Percentiles rank a stretch among this genome's conserved stretches.
Conservation (phyloP, 2,888 invertebrate genomes). For the Crepidodera aurea region DNA sequence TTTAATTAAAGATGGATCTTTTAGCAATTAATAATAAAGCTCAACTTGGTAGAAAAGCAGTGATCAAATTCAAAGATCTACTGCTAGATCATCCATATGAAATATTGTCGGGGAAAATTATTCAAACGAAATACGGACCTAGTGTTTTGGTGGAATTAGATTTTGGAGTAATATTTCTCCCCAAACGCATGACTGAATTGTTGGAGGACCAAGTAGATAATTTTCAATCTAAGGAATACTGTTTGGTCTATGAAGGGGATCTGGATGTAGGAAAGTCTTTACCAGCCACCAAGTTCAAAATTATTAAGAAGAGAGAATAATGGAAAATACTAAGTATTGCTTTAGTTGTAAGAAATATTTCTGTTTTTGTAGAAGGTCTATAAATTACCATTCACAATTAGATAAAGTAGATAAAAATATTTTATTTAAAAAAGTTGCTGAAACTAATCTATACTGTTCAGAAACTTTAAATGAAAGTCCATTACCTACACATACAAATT, state of each 20-base stretch:
- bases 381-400: too few relatives aligned
- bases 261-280: not conserved
- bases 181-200: not conserved
- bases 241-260: not conserved
- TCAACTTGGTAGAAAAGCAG: not conserved
- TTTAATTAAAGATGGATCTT: not conserved
- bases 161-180: not conserved
- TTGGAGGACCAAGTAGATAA: not conserved
- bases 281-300: not conserved
- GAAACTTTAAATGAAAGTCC: not conserved
- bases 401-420: too few relatives aligned
- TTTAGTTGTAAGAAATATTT: not conserved
- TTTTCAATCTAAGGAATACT: not conserved
- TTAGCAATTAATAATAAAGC: not conserved
- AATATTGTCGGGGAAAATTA: not conserved
- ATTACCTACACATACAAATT: too few relatives aligned
- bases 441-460: not conserved
- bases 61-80: not conserved
- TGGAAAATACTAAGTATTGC: not conserved
- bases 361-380: not conserved
- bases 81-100: not conserved
- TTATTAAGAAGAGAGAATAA: not conserved
- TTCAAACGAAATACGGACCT: not conserved
- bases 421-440: too few relatives aligned
- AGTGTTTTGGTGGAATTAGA: not conserved